Evolutionary conservation across 1,140 invertebrate genomes (phyloP), one percentile per base, ranked within the genome.

Genomic region (Drosophila nigromelanica): DNA sequence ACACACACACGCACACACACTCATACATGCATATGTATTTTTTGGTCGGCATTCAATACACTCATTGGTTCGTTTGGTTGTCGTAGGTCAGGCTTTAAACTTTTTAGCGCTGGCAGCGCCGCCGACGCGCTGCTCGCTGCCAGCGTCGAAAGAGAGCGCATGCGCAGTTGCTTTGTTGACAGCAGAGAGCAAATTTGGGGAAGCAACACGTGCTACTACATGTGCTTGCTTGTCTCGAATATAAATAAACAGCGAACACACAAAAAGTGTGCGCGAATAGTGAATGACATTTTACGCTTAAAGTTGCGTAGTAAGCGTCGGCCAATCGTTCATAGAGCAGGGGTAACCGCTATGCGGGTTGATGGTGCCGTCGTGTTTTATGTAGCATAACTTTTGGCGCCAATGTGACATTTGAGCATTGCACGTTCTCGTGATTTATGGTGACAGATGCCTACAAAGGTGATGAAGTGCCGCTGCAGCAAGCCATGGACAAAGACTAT

Each of bases 241-340:
- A 80, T 77, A 85, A 85, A 74, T 85, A 85, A 85, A 73, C 58
- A 73, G 73, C 59, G 67, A 51, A 33, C 21, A 51, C 58, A 47
- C 58, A 52, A 60, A 70, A 42, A 43, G 60, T 51, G 68, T 67
- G 68, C 50, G 76, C 40, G 73, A 73, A 80, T 48, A 47, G 55
- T 83, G 80, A 79, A 79, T 83, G 80, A 76, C 73, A 82, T 72
- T 81, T 82, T 82, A 82, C 79, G 79, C 71, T 81, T 69, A 73
- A 77, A 81, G 64, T 77, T 75, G 70, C 75, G 79, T 82, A 82
- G 79, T 78, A 78, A 60, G 43, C 56, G 54, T 56, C 24, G 24
- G 24, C 5, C 40, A 12, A 8, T 6, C 14, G 55, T 15, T 52
- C 5, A 2, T 42, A 45, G 12, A 15, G 42, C 42, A 50, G 45